Evolutionary conservation across 1,140 invertebrate genomes (phyloP).

Genomic region (Trachymyrmex septentrionalis): DNA sequence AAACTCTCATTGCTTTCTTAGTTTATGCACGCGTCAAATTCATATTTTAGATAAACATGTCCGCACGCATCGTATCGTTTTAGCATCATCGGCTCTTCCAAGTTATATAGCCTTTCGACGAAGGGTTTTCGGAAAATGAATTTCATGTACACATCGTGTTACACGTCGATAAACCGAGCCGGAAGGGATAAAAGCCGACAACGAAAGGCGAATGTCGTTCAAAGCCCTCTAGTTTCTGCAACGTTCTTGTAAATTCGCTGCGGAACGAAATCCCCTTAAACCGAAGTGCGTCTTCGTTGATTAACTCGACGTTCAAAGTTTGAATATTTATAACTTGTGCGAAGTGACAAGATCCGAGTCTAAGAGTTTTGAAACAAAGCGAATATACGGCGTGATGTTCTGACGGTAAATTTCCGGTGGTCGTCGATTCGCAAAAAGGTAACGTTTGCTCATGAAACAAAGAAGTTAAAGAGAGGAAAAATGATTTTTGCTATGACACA

Average conservation of each 20-base stretch:
- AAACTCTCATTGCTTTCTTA: not conserved
- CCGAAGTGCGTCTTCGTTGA: slow-evolving; percentile 59
- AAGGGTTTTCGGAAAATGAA: slow-evolving; percentile 33
- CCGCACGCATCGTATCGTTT: not conserved
- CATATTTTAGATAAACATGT: not conserved
- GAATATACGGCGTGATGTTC: not conserved
- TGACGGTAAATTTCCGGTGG: slow-evolving; percentile 68
- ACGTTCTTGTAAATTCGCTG: slow-evolving; percentile 43
- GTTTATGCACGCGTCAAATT: slow-evolving; percentile 1
- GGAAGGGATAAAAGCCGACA: slow-evolving; percentile 15
- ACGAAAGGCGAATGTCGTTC: slow-evolving; percentile 56
- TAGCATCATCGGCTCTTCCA: not conserved
- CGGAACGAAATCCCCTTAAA: slow-evolving; percentile 55
- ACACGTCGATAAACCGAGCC: not conserved
- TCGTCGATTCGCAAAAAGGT: slow-evolving; percentile 58
- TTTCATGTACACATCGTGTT: slow-evolving; percentile 24
- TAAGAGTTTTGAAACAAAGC: slow-evolving; percentile 62
- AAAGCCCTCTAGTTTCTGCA: slow-evolving; percentile 49
- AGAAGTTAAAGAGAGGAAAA: not conserved
- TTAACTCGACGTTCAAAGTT: slow-evolving; percentile 67
- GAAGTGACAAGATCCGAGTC: not conserved
- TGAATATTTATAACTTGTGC: slow-evolving; percentile 71
- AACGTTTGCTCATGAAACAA: slow-evolving; percentile 66
- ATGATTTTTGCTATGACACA: slow-evolving; percentile 45
- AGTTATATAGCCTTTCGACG: not conserved